phyloP scores from a whole-genome alignment of 2,888 invertebrate genomes.

The Aproaerema taeniolella region DNA sequence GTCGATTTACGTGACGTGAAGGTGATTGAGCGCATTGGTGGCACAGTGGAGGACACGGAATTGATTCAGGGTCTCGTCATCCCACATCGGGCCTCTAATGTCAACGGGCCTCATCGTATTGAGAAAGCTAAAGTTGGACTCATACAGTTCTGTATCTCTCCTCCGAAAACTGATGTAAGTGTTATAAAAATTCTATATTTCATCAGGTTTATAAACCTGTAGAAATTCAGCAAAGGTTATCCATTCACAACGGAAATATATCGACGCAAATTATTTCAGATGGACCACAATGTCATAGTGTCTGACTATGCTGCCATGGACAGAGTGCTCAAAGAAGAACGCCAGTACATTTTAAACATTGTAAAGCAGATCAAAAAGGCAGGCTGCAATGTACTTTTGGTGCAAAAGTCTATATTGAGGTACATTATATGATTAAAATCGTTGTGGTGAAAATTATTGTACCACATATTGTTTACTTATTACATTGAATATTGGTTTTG shows the following conservation, averaged over 20 bases:
- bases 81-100: slow-evolving; percentile 91
- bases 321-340: slow-evolving; percentile 97
- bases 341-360: slow-evolving; percentile 97
- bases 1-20: slow-evolving; percentile 97
- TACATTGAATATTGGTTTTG: too few species aligned
- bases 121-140: slow-evolving; percentile 99
- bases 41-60: slow-evolving; percentile 98
- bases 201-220: too few species aligned
- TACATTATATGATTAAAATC: slow-evolving; percentile 41
- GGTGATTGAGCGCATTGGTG: slow-evolving; percentile 97
- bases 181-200: too few species aligned
- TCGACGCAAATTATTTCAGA: too few species aligned
- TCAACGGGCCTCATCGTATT: slow-evolving; percentile 93
- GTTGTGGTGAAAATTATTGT: too few species aligned
- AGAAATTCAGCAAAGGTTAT: too few species aligned
- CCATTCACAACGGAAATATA: too few species aligned
- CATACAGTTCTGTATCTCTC: slow-evolving; percentile 99
- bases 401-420: slow-evolving; percentile 88
- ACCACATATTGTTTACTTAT: too few species aligned
- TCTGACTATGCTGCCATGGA: slow-evolving; percentile 99
- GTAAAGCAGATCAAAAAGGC: slow-evolving; percentile 99
- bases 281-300: slow-evolving; percentile 97
- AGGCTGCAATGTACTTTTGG: slow-evolving; percentile 97
- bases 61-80: slow-evolving; percentile 97
- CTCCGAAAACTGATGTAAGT: slow-evolving; percentile 98